Base-by-base conservation (phyloP, 2,797 vertebrate genomes). In the Pipistrellus pygmaeus region DNA sequence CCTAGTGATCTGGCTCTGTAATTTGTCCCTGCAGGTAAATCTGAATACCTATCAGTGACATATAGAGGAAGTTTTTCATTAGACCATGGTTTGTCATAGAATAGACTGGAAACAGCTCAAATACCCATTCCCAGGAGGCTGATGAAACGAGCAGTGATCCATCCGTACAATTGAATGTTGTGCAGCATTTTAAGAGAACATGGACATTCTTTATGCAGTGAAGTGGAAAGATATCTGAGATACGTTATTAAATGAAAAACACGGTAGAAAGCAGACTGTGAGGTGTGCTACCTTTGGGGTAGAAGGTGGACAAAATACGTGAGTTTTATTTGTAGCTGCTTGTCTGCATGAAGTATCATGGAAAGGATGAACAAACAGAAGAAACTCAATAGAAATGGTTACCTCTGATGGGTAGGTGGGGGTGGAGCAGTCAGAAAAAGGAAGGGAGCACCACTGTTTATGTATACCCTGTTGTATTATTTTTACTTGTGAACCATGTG, bases 41-140 rank as follows among this genome's bases (percentile, higher is more conserved):
- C 68, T 85, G 84, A 87, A 73, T 91, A 51, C 25, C 12, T 81
- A 73, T 38, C 60, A 94, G 15, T 87, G 80, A 88, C 0, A 4
- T 25, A 10, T 35, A 30, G 20, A 55, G 72, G 51, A 86, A 46
- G 44, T 64, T 93, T 94, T 80, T 77, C 83, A 81, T 88, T 93
- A 92, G 76, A 20, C 27, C 88, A 53, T 92, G 96, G 90, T 97
- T 90, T 95, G 57, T 77, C 73, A 68, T 96, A 86, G 85, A 83
- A 93, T 95, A 91, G 35, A 62, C 14, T 94, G 95, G 93, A 97
- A 95, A 75, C n/a, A 51, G 60, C 80, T 94, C 92, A 95, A 91
- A 44, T 72, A 94, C 76, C 76, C 75, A 85, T 92, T 90, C 91
- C 76, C 20, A 32, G 81, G 68, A 85, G 72, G 32, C 68, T 69